Conservation (phyloP, 2,113 vertebrate genomes). For the Eudyptes chrysolophus region DNA sequence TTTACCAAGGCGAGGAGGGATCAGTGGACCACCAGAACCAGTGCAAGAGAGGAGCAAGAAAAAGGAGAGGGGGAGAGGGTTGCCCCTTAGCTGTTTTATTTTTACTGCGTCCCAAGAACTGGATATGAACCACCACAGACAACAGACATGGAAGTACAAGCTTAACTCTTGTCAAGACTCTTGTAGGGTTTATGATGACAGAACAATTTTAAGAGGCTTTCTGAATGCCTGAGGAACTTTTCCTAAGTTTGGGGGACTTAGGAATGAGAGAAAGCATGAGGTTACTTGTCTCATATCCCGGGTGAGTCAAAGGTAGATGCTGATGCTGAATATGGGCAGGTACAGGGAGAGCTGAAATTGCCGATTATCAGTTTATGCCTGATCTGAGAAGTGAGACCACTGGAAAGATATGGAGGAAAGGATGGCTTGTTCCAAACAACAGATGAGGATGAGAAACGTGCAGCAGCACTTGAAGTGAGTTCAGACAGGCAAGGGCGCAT, state of each 20-base stretch:
- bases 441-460: neutral
- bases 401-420: neutral
- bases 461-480: neutral
- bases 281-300: neutral
- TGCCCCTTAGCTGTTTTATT: neutral
- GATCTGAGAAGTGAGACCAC: neutral
- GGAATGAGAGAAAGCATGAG: neutral
- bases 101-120: neutral
- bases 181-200: neutral
- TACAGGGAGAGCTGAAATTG: neutral
- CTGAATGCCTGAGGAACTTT: neutral
- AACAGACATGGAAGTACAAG: neutral
- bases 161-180: neutral
- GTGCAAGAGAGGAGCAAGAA: neutral
- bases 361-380: neutral
- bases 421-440: too few species aligned
- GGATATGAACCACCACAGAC: neutral
- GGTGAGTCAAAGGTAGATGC: neutral
- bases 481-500: neutral
- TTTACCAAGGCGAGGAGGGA: neutral
- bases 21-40: neutral
- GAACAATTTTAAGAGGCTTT: neutral
- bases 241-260: neutral
- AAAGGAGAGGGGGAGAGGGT: neutral
- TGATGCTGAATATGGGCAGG: neutral